A percentile compares a stretch with the other conserved stretches of the same genome.
phyloP scores from a whole-genome alignment of 2,797 vertebrate genomes.

The Enteromius radiatus region DNA sequence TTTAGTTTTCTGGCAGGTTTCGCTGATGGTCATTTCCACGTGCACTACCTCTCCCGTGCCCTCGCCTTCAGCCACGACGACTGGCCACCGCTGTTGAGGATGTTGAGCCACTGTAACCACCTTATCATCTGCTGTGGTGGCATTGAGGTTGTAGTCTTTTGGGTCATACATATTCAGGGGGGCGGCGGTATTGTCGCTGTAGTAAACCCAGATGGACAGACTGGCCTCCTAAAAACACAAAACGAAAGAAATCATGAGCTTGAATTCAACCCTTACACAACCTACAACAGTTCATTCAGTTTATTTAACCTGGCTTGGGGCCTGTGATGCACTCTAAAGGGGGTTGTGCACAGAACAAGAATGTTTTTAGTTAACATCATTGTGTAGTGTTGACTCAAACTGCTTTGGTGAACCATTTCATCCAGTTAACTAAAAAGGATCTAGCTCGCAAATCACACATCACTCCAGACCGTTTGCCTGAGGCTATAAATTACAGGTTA shows the following conservation, averaged over 20 bases:
- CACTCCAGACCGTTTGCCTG: neutral
- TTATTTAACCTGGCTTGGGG: neutral
- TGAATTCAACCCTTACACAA: neutral
- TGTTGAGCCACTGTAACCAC: slow-evolving; percentile 89
- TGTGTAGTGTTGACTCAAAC: no score
- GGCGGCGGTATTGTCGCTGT: slow-evolving; percentile 91
- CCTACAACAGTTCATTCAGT: neutral
- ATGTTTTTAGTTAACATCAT: neutral
- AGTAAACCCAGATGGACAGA: slow-evolving; percentile 94
- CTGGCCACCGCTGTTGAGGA: slow-evolving; percentile 84
- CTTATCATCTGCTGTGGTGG: slow-evolving; percentile 86
- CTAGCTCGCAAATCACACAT: neutral
- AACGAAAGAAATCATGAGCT: slow-evolving; percentile 10
- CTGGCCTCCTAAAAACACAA: slow-evolving; percentile 85
- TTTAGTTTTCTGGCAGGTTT: slow-evolving; percentile 97
- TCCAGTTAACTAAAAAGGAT: neutral
- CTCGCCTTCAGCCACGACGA: slow-evolving; percentile 89
- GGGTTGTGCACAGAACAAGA: neutral
- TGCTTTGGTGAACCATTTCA: neutral
- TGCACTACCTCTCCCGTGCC: slow-evolving; percentile 86
- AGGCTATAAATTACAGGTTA: neutral
- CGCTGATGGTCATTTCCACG: slow-evolving; percentile 90
- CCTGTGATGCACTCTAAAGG: neutral
- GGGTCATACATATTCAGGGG: slow-evolving; percentile 91
- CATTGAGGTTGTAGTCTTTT: slow-evolving; percentile 95